These are phyloP conservation scores for Chrysocyon brachyurus DNA, from an alignment of 2,797 vertebrate genomes.

Conservation along the genomic window DNA sequence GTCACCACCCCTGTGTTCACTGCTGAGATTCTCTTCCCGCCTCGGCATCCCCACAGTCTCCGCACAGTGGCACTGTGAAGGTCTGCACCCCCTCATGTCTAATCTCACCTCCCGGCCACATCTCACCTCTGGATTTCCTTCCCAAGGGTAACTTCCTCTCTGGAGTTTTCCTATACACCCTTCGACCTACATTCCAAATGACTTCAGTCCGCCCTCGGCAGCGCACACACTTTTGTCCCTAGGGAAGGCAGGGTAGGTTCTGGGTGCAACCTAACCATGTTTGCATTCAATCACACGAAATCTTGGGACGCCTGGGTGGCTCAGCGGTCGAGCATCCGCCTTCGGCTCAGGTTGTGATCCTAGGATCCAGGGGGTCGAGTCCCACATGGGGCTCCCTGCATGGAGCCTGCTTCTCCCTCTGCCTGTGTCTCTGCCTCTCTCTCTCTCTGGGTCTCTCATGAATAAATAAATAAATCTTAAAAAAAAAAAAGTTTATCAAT, in stretches of 20 bases:
- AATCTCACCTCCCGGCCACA: neutral
- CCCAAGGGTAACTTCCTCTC: neutral
- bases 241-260: neutral
- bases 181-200: conserved; percentile 4
- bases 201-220: neutral
- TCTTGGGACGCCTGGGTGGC: too few species aligned
- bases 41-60: neutral
- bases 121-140: neutral
- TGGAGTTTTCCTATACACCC: neutral
- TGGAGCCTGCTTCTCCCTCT: too few species aligned
- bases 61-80: neutral
- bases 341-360: too few species aligned
- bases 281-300: neutral
- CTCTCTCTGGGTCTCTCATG: too few species aligned
- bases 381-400: too few species aligned
- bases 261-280: neutral
- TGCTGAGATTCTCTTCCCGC: neutral
- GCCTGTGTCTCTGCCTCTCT: too few species aligned
- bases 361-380: too few species aligned
- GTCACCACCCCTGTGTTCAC: neutral
- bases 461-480: too few species aligned
- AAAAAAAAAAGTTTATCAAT: neutral
- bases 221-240: neutral
- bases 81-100: neutral
- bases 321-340: too few species aligned